Evolutionary conservation across 2,888 invertebrate genomes (phyloP).

Genomic region (Alloplasta piceator): DNA sequence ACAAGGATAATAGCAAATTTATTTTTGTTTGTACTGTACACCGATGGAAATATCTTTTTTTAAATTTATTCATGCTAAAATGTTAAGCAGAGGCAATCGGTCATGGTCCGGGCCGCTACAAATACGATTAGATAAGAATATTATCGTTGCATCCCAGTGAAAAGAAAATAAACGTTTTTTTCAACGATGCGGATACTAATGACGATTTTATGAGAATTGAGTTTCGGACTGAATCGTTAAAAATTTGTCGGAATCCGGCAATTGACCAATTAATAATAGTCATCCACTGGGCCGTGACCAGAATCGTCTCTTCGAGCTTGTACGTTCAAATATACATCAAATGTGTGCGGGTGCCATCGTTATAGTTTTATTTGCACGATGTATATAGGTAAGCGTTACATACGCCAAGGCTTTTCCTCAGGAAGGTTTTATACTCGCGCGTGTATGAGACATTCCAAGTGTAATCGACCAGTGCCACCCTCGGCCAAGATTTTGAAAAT

Average conservation of each 20-base stretch:
- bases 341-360: constrained; percentile 2
- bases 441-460: too few species aligned
- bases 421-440: too few species aligned
- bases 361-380: constrained; percentile 29
- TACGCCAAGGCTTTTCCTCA: too few species aligned
- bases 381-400: too few species aligned
- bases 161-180: not conserved
- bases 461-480: too few species aligned
- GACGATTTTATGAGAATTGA: constrained; percentile 16
- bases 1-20: too few species aligned
- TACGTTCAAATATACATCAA: too few species aligned
- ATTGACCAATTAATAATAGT: constrained; percentile 46
- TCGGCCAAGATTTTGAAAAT: too few species aligned
- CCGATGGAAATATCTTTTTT: too few species aligned
- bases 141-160: not conserved
- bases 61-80: not conserved
- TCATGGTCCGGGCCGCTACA: too few species aligned
- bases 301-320: constrained; percentile 52
- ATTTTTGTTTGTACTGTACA: too few species aligned
- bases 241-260: constrained; percentile 46
- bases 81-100: not conserved
- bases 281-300: constrained; percentile 55
- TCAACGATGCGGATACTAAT: constrained; percentile 3
- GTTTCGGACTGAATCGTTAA: constrained; percentile 37
- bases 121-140: not conserved